phyloP scores from a whole-genome alignment of 1,140 invertebrate genomes.

The Drosophila eugracilis region DNA sequence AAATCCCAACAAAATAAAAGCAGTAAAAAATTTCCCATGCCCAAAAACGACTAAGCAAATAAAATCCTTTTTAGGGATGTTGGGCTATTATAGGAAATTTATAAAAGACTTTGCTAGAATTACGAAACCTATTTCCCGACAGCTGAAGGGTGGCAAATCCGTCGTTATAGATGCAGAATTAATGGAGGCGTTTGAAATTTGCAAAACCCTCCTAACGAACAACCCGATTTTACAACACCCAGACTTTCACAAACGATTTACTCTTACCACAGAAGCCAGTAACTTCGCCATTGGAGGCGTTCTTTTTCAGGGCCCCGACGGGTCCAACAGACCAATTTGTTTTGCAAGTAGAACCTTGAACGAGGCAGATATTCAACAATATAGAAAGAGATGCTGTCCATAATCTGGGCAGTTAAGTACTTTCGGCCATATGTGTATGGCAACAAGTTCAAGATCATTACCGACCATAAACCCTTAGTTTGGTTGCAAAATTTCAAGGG shows the following conservation, averaged over 20 bases:
- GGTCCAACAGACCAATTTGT: too few relatives aligned
- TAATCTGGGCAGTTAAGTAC: too few relatives aligned
- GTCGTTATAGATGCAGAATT: too few relatives aligned
- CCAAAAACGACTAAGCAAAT: constrained; percentile 9
- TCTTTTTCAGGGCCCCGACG: constrained; percentile 1
- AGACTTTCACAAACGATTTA: neutral
- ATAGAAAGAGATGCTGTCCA: too few relatives aligned
- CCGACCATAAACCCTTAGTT: constrained; percentile 1
- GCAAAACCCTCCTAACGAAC: neutral
- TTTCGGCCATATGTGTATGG: neutral
- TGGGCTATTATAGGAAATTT: too few relatives aligned
- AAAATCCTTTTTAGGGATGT: too few relatives aligned
- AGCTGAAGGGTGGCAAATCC: neutral
- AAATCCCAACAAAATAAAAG: neutral
- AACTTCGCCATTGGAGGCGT: neutral
- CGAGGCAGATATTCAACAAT: too few relatives aligned
- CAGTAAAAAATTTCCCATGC: constrained; percentile 8
- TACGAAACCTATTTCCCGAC: constrained; percentile 1
- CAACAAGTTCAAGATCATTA: neutral
- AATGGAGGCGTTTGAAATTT: neutral
- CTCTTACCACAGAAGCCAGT: neutral
- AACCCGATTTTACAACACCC: constrained; percentile 1
- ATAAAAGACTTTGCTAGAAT: constrained; percentile 6
- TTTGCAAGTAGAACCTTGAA: too few relatives aligned
- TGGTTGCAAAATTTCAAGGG: neutral